A percentile compares a stretch with the other conserved stretches of the same genome.
These are phyloP conservation scores for Pollicipes pollicipes DNA, from an alignment of 1,140 invertebrate genomes.

Conservation along the genomic window DNA sequence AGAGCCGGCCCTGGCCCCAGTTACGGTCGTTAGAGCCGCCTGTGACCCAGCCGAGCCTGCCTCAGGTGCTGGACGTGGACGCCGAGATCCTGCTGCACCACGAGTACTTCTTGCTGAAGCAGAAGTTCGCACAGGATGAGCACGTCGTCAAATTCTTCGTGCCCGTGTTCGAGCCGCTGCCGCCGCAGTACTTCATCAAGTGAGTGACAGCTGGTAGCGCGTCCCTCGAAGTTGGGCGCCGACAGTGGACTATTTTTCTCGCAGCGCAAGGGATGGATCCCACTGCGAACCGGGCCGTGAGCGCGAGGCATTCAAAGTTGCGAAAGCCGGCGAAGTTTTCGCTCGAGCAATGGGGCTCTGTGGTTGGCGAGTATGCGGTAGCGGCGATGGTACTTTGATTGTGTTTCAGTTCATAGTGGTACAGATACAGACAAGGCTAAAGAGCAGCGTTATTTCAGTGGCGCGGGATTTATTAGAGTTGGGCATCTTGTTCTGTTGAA, in stretches of 20 bases:
- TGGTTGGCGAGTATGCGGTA: no score
- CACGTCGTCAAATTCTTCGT: conserved; percentile 97
- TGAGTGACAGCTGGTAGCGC: conserved; percentile 24
- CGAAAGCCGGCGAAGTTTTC: no score
- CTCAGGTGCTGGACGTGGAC: conserved; percentile 19
- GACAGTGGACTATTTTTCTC: not conserved
- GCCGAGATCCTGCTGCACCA: conserved; percentile 61
- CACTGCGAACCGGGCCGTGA: not conserved
- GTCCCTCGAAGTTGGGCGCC: not conserved
- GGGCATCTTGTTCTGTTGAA: no score
- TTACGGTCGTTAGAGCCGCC: no score
- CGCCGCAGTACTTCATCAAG: conserved; percentile 87
- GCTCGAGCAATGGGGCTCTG: no score
- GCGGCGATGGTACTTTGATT: no score
- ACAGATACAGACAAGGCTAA: no score
- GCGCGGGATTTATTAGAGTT: no score
- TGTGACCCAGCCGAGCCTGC: no score
- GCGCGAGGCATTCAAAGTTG: conserved; percentile 1
- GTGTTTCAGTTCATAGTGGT: no score
- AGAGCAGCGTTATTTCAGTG: no score
- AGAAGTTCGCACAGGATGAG: conserved; percentile 85
- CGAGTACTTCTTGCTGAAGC: conserved; percentile 92
- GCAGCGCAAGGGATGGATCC: not conserved
- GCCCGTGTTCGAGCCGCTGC: conserved; percentile 92
- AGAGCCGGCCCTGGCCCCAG: no score